phyloP scores from a whole-genome alignment of 2,113 vertebrate species.

The Motacilla tschutschensis region DNA sequence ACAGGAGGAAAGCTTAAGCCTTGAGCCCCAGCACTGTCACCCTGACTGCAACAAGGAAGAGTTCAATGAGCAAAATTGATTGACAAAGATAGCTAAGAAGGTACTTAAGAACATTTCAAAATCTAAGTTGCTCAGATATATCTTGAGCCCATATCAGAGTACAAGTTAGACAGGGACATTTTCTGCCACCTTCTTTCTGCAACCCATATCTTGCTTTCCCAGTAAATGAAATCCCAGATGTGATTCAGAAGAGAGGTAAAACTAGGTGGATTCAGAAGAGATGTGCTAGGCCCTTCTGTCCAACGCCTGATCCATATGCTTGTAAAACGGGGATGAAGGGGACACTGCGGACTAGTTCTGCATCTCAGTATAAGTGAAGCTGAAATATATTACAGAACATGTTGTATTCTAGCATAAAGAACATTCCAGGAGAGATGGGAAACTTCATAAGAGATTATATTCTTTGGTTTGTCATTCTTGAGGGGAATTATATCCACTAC shows the following conservation, averaged over 20 bases:
- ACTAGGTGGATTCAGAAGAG: neutral
- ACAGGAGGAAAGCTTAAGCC: neutral
- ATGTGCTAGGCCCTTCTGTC: neutral
- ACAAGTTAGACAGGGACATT: neutral
- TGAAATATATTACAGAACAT: neutral
- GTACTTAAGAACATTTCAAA: neutral
- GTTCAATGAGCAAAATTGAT: neutral
- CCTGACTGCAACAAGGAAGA: neutral
- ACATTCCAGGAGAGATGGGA: neutral
- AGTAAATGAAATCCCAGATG: neutral
- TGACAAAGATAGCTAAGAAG: neutral
- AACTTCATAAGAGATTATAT: neutral
- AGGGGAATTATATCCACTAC: neutral
- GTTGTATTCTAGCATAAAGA: neutral
- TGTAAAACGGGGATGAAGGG: neutral
- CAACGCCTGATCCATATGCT: neutral
- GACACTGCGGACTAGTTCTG: neutral
- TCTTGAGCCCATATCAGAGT: neutral
- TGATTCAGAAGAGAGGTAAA: neutral
- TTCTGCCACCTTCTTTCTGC: neutral
- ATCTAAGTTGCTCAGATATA: neutral
- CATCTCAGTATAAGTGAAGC: neutral
- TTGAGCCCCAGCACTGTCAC: fast-evolving
- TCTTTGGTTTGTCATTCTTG: neutral
- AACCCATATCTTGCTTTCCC: neutral